These are phyloP conservation scores for Botrylloides violaceus DNA, from an alignment of 23 tunicate genomes.

Conservation along the genomic window DNA sequence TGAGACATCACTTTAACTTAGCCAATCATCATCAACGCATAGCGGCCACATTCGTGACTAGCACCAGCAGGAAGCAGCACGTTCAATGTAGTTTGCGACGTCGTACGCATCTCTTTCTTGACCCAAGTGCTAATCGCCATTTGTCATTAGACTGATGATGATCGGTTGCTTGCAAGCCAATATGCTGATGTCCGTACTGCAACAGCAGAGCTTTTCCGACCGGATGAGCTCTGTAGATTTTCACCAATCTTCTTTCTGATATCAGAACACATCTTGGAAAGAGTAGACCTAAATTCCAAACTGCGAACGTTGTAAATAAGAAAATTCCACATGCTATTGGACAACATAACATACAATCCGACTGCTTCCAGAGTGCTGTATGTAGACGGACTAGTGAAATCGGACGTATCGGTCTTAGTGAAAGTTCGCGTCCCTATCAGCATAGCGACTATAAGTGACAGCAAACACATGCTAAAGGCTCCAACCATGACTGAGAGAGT, in stretches of 20 bases:
- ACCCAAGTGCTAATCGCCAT: too few relatives aligned
- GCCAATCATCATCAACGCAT: too few relatives aligned
- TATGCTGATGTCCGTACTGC: neutral
- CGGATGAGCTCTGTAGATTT: neutral
- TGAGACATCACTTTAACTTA: too few relatives aligned
- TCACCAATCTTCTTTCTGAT: neutral
- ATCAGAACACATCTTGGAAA: neutral
- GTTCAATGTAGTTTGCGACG: too few relatives aligned
- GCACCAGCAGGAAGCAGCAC: too few relatives aligned
- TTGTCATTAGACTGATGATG: neutral
- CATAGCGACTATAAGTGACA: constrained; percentile 22
- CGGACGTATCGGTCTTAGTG: neutral
- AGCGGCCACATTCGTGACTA: too few relatives aligned
- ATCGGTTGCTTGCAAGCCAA: neutral
- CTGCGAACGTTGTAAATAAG: constrained; percentile 45
- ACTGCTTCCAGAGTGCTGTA: constrained; percentile 13
- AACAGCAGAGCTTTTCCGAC: neutral
- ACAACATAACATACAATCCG: constrained; percentile 24
- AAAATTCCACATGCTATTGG: constrained; percentile 55
- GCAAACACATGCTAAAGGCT: constrained; percentile 37
- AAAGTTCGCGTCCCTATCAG: neutral
- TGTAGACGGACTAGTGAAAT: neutral
- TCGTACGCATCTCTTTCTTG: too few relatives aligned
- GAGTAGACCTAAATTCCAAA: constrained; percentile 21
- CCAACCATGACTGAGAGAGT: constrained; percentile 64